A percentile compares a stretch with the other conserved stretches of the same genome.
phyloP scores from a whole-genome alignment of 2,888 invertebrate genomes.

The Stenchaetothrips biformis region DNA sequence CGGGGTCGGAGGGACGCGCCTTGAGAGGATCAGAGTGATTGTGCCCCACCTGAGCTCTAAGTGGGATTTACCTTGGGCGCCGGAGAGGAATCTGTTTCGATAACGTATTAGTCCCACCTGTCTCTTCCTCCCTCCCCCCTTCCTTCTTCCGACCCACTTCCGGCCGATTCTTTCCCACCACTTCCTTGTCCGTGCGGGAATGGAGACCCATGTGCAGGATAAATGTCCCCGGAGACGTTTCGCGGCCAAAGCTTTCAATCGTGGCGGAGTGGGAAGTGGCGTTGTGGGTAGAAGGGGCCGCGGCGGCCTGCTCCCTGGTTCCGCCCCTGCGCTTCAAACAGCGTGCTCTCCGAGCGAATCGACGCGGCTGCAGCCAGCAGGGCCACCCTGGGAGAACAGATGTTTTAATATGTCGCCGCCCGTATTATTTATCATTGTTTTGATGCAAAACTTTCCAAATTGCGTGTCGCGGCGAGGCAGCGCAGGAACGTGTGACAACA shows the following conservation, averaged over 20 bases:
- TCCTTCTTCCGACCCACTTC: not conserved
- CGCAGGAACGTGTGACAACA: no score
- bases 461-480: no score
- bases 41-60: not conserved
- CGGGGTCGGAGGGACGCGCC: not conserved
- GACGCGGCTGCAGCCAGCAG: no score
- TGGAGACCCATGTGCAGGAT: not conserved
- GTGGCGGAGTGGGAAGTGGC: not conserved
- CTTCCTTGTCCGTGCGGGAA: not conserved
- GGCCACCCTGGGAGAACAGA: no score
- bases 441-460: no score
- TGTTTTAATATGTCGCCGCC: no score
- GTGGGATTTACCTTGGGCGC: not conserved
- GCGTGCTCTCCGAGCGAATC: no score
- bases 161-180: not conserved
- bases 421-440: no score
- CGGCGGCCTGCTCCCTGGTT: no score
- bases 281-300: no score
- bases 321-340: no score
- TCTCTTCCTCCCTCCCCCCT: not conserved
- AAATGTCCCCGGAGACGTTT: not conserved
- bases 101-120: not conserved
- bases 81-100: conserved; percentile 1
- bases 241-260: not conserved
- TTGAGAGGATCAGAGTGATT: not conserved